phyloP scores from a whole-genome alignment of 2,797 vertebrate species.

The Eleutherodactylus coqui region DNA sequence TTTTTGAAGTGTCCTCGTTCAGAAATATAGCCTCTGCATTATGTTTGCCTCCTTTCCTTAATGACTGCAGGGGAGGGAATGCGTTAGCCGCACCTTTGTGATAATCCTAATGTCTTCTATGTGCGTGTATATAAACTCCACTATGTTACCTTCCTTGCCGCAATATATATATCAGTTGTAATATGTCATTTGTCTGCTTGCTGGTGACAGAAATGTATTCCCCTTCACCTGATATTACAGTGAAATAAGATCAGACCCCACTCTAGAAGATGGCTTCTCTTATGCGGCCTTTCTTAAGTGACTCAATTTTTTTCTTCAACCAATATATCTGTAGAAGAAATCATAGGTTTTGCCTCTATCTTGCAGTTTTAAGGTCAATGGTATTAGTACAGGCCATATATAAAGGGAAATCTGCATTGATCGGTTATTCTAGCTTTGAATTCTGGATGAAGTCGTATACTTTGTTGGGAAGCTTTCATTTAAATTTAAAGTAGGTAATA shows the following conservation, averaged over 20 bases:
- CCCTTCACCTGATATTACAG: neutral
- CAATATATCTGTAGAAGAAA: neutral
- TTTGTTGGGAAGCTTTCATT: neutral
- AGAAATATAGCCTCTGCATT: slow-evolving; percentile 64
- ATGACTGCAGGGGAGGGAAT: slow-evolving; percentile 43
- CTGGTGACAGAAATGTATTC: slow-evolving; percentile 5
- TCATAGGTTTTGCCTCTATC: neutral
- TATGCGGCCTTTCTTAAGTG: neutral
- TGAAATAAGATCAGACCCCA: slow-evolving; percentile 19
- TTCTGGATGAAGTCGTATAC: neutral
- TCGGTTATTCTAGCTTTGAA: neutral
- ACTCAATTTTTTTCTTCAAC: neutral
- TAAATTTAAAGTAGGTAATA: neutral
- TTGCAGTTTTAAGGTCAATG: slow-evolving; percentile 15
- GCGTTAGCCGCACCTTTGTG: neutral
- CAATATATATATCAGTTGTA: slow-evolving; percentile 17
- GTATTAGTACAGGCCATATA: too few species aligned
- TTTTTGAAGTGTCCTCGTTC: slow-evolving; percentile 66
- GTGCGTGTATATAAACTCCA: neutral
- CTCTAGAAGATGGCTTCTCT: neutral
- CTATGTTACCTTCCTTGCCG: neutral
- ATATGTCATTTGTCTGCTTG: slow-evolving; percentile 1
- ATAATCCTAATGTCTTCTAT: neutral
- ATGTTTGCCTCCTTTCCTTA: slow-evolving; percentile 47
- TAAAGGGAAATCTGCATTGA: neutral